Evolutionary conservation across 2,888 invertebrate species (phyloP).

Genomic region (Orthosia cruda): DNA sequence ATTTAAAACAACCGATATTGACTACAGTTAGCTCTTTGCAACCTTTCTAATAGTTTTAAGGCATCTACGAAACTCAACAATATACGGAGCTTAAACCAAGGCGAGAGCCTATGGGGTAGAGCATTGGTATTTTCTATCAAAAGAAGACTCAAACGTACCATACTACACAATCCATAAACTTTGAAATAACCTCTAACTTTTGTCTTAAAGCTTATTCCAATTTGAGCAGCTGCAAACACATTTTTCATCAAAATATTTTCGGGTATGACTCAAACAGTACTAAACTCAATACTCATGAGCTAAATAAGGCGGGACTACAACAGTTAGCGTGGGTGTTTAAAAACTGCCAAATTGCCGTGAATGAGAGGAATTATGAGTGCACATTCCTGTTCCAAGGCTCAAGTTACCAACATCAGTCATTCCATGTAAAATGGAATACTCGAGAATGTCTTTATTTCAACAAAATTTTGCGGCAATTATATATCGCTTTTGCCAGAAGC

Average conservation of each 20-base stretch:
- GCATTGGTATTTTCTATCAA: too few relatives aligned
- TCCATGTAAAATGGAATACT: background rate
- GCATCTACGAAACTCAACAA: background rate
- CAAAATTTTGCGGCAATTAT: too few relatives aligned
- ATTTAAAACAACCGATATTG: background rate
- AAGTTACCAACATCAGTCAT: background rate
- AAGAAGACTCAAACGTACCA: background rate
- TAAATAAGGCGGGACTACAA: constrained; percentile 39
- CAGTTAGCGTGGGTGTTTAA: constrained; percentile 53
- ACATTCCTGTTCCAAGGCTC: constrained; percentile 32
- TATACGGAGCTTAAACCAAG: background rate
- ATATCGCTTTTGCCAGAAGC: too few relatives aligned
- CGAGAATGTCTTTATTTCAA: background rate
- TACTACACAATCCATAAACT: background rate
- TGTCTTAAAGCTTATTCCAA: background rate
- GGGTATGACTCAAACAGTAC: constrained; percentile 51
- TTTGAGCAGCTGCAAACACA: constrained; percentile 4
- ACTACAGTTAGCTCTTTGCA: background rate
- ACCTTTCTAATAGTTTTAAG: background rate
- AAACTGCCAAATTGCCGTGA: constrained; percentile 58
- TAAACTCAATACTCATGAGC: constrained; percentile 13
- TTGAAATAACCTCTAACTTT: constrained; percentile 13
- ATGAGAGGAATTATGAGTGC: constrained; percentile 48
- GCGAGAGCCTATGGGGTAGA: background rate
- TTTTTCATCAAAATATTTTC: constrained; percentile 49